Base-by-base conservation (phyloP, 2,113 vertebrate genomes). In the Apteryx mantelli region DNA sequence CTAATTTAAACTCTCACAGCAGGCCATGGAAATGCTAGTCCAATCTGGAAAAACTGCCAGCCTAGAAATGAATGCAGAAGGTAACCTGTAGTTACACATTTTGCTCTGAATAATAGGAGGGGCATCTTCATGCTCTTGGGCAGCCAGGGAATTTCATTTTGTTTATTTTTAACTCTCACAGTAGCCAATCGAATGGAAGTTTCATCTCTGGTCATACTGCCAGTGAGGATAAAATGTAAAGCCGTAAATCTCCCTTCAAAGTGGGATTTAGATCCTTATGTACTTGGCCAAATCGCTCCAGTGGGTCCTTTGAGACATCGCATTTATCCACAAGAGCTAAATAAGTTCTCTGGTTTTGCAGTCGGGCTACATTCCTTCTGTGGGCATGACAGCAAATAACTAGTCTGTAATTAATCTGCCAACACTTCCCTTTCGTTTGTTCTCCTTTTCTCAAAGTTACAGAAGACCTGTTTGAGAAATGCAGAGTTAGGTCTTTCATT, bases 131-230 rank as follows among this genome's bases (percentile, higher is more conserved):
- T 92, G n/a, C 56, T 89, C 69, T 73, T 93, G 63, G 30, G 36
- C 34, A 96, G 46, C 13, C 58, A 58, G 56, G 25, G 74, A 56
- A 95, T 89, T 92, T 93, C 0, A 82, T 70, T 93, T 85, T 92
- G n/a, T 86, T 81, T 96, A 91, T 93, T 96, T 96, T 94, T 95
- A 96, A 85, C 86, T 82, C 70, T 80, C 65, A 46, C 36, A 70
- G 77, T 87, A 96, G 74, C 81, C 58, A 95, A 50, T 93, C 86
- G 8, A 92, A 65, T 93, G 78, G 40, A 93, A 96, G 74, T 79
- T 96, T 93, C 75, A 84, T 95, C 88, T 91, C 81, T 0, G 2
- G 84, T 87, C 86, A 56, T 80, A 66, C 77, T 91, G 91, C 63
- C 70, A 80, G 52, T 40, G 36, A 28, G 84, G 88, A 96, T 96